These are phyloP conservation scores for Rhamnusium bicolor DNA, from an alignment of 2,888 invertebrate genomes.

Conservation along the genomic window DNA sequence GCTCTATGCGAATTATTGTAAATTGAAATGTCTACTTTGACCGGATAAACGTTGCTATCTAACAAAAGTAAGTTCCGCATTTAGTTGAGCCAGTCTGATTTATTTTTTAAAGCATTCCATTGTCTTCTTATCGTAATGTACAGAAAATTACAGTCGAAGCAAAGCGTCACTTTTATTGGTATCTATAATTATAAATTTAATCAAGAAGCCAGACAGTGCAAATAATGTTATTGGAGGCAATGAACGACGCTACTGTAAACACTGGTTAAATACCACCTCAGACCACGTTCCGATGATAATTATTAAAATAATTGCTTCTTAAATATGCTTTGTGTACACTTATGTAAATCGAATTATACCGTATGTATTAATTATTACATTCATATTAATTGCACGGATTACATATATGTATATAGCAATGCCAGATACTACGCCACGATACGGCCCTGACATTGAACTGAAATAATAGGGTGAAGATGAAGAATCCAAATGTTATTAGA, in stretches of 20 bases:
- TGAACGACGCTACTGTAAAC: conserved; percentile 52
- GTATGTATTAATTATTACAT: not conserved
- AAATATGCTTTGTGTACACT: conserved; percentile 14
- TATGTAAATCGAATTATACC: conserved; percentile 27
- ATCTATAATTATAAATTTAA: conserved; percentile 52
- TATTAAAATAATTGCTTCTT: conserved; percentile 10
- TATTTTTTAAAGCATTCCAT: conserved; percentile 29
- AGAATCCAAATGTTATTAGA: no score
- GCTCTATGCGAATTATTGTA: no score
- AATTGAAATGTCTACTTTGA: no score
- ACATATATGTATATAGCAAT: not conserved
- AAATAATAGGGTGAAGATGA: not conserved
- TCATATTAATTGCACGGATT: conserved; percentile 5
- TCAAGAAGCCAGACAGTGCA: conserved; percentile 62
- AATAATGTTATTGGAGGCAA: conserved; percentile 60
- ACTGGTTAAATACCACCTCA: conserved; percentile 2
- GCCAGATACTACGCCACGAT: not conserved
- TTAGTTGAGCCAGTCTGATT: not conserved
- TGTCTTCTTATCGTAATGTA: conserved; percentile 34
- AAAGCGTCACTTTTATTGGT: conserved; percentile 1
- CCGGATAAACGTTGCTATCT: no score
- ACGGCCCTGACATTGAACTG: not conserved
- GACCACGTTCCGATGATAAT: conserved; percentile 23
- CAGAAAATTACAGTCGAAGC: conserved; percentile 38
- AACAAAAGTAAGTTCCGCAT: not conserved